phyloP scores from a whole-genome alignment of 1,140 invertebrate species.

The Sarcophaga bullata region DNA sequence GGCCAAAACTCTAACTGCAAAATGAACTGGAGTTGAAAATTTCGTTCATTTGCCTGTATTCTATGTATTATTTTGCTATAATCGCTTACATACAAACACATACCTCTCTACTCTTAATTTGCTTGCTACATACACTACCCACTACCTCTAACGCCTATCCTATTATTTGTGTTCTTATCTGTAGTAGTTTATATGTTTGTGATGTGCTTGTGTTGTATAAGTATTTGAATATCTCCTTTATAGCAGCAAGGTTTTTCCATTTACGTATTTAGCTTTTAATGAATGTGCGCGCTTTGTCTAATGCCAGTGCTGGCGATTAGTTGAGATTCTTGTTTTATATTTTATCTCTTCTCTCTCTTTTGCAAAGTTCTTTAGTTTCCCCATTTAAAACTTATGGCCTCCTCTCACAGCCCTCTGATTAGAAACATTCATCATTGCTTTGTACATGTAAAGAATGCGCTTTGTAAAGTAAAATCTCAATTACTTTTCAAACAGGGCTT shows the following conservation, averaged over 20 bases:
- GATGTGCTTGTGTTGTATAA: not conserved
- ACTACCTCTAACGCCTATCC: no score
- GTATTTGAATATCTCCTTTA: not conserved
- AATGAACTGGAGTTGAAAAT: no score
- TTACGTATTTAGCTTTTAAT: slow-evolving; percentile 5
- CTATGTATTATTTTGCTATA: no score
- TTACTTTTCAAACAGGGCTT: not conserved
- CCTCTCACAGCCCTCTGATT: not conserved
- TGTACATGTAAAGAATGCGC: slow-evolving; percentile 4
- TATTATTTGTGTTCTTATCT: not conserved
- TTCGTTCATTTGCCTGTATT: no score
- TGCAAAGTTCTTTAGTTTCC: not conserved
- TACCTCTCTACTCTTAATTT: no score
- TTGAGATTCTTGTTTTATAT: no score
- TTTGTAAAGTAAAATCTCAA: not conserved
- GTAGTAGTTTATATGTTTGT: not conserved
- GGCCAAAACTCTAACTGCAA: not conserved
- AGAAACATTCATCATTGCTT: not conserved
- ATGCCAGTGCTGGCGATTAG: slow-evolving; percentile 6
- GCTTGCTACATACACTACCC: no score
- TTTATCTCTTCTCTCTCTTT: no score
- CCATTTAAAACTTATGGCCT: not conserved
- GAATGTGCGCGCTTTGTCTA: not conserved
- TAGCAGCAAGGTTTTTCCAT: not conserved
- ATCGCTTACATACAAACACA: not conserved